Evolutionary conservation across 2,888 invertebrate genomes (phyloP), one percentile per base, ranked within the genome.

Genomic region (Drosophila setosimentum): DNA sequence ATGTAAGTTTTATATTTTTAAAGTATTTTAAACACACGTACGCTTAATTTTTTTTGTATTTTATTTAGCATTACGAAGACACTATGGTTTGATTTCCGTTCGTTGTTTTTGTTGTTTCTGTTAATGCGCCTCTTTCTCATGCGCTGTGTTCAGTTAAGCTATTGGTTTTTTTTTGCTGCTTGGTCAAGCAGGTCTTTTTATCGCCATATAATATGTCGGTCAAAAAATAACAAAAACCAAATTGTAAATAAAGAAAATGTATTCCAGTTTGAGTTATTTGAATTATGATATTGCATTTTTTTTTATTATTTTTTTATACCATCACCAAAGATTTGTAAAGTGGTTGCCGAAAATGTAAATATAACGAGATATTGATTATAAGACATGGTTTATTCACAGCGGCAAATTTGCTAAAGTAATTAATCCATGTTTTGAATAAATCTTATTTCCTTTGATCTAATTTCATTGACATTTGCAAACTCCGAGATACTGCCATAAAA

Each of bases 1-100:
- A 83, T 89, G 89, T 83, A 83, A 83, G 83, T 87, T 83, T 68
- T 58, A 59, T 60, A 48, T 69, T 77, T 79, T 40, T 29, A 70
- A 76, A 62, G 51, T 76, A 63, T 77, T 77, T 69, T 51, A 62
- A 61, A 67, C 45, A 54, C 40, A 72, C 50, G n/a, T n/a, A 45
- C n/a, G 0, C 18, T n/a, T n/a, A n/a, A n/a, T 27, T 35, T 58
- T 42, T 59, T 30, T 42, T 42, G 35, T 48, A 50, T 18, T 29
- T 49, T 24, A 58, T 54, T 29, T 21, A 21, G 48, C 51, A 49
- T 59, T 78, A 40, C 45, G 32, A 13, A 35, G 13, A 27, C 24
- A 21, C 7, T 24, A 50, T 64, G 50, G 40, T 24, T 50, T 16
- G n/a, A 21, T 50, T 68, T 58, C 51, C 67, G 58, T 27, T 60